Percentiles rank a stretch among this genome's conserved stretches.
phyloP scores from a whole-genome alignment of 2,797 vertebrate species.

The Smutsia temminckii region DNA sequence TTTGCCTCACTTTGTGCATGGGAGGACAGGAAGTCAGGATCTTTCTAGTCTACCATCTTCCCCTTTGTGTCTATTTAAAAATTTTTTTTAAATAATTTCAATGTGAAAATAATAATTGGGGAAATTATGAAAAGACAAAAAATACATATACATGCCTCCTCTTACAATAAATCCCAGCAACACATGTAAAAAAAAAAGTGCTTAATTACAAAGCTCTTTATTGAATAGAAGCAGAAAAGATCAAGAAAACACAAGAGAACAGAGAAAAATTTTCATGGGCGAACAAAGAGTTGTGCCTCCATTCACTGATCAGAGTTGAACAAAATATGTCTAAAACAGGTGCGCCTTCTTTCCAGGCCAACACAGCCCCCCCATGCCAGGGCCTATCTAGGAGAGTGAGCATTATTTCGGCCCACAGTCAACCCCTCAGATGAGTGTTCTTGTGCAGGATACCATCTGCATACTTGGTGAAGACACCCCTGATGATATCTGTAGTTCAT shows the following conservation, averaged over 20 bases:
- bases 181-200: not conserved
- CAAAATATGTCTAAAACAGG: not conserved
- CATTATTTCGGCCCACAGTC: not conserved
- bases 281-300: not conserved
- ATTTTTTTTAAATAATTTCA: not conserved
- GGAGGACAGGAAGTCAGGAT: no score
- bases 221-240: not conserved
- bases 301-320: not conserved
- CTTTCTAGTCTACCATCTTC: no score
- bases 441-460: not conserved
- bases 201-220: not conserved
- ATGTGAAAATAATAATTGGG: not conserved
- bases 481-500: not conserved
- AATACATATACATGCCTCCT: not conserved
- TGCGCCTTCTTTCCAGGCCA: not conserved
- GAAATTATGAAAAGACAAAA: not conserved
- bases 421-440: not conserved
- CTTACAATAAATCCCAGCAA: not conserved
- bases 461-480: not conserved
- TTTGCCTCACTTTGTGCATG: no score
- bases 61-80: not conserved
- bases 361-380: fast-evolving
- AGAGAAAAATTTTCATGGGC: not conserved
- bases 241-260: not conserved
- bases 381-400: no score